Conservation (phyloP, 2,888 invertebrate species). For the Siphonodentalium dalli region DNA sequence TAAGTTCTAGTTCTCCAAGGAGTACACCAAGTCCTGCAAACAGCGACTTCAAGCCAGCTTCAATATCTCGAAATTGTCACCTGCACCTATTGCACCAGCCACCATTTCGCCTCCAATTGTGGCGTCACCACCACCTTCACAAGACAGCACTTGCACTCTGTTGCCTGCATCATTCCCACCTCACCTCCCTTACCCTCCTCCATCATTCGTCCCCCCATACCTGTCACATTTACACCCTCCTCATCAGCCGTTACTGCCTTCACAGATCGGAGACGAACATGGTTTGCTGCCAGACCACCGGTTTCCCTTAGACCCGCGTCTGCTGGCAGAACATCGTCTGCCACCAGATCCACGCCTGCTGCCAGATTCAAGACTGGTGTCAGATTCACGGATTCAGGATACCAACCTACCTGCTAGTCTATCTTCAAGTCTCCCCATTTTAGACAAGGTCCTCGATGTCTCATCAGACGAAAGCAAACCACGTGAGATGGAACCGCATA, state of each 20-base stretch:
- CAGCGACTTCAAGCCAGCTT: constrained; percentile 40
- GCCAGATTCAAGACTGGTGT: constrained; percentile 5
- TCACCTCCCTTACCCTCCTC: constrained; percentile 4
- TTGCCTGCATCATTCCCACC: constrained; percentile 21
- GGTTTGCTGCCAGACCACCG: too few relatives aligned
- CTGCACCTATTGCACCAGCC: too few relatives aligned
- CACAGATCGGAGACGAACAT: too few relatives aligned
- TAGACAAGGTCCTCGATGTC: too few relatives aligned
- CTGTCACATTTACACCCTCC: constrained; percentile 11
- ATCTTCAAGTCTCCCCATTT: too few relatives aligned
- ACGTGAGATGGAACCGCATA: too few relatives aligned
- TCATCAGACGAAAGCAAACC: too few relatives aligned
- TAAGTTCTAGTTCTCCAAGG: constrained; percentile 54
- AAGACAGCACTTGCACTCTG: constrained; percentile 8
- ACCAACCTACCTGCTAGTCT: not conserved
- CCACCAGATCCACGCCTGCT: constrained; percentile 30
- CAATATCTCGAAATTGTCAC: too few relatives aligned
- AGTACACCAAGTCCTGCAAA: constrained; percentile 55
- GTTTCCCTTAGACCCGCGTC: too few relatives aligned
- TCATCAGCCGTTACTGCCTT: too few relatives aligned
- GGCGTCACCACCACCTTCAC: constrained; percentile 30
- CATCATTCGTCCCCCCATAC: not conserved
- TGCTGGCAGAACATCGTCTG: too few relatives aligned
- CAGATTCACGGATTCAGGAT: not conserved
- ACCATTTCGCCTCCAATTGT: too few relatives aligned